phyloP scores from a whole-genome alignment of 2,113 vertebrate species.

The Rhea pennata region DNA sequence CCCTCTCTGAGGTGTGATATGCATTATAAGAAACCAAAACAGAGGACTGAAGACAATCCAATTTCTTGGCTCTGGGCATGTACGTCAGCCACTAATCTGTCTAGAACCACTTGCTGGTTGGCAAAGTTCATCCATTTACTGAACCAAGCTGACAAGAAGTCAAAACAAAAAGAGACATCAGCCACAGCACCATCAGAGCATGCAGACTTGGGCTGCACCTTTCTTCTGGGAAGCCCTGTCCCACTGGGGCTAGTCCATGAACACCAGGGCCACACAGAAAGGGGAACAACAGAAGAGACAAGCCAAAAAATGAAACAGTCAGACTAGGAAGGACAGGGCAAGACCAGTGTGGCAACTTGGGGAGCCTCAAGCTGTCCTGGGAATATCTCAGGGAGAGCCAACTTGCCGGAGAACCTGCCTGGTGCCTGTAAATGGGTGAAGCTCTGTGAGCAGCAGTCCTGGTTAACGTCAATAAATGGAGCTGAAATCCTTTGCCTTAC shows the following conservation, averaged over 20 bases:
- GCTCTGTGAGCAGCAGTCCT: not conserved
- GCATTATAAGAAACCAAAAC: not conserved
- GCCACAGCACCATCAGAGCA: accelerated
- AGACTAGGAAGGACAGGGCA: not conserved
- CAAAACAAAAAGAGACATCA: not conserved
- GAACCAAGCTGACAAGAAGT: not conserved
- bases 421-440: not conserved
- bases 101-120: not conserved
- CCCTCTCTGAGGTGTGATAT: not conserved
- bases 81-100: not conserved
- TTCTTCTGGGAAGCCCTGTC: not conserved
- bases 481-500: slow-evolving; percentile 44
- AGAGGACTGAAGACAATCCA: not conserved
- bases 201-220: not conserved
- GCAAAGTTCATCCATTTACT: not conserved
- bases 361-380: not conserved
- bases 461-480: slow-evolving; percentile 1
- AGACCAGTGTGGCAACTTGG: not conserved
- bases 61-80: not conserved
- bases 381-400: not conserved
- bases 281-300: not conserved
- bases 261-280: not conserved
- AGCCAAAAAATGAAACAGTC: not conserved
- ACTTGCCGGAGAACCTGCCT: not conserved
- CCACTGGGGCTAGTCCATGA: not conserved